These are phyloP conservation scores for Glareola pratincola DNA, from an alignment of 2,113 vertebrate species.

Conservation along the genomic window DNA sequence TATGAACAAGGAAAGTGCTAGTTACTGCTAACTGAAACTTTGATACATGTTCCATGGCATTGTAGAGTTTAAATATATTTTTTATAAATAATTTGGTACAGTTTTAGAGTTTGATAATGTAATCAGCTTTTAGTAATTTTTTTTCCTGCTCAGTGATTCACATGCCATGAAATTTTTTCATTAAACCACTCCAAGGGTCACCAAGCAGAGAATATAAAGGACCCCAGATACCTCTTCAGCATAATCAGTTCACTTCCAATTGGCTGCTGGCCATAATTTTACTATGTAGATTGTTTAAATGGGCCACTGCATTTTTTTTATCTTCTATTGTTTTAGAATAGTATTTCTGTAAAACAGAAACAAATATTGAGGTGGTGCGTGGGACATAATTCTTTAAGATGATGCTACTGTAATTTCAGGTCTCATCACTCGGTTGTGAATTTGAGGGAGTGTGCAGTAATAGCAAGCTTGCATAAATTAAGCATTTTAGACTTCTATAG, in stretches of 20 bases:
- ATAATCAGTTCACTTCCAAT: constrained; percentile 23
- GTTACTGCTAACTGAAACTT: neutral
- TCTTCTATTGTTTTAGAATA: constrained; percentile 41
- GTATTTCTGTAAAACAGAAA: constrained; percentile 53
- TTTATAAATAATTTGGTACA: neutral
- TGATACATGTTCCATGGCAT: neutral
- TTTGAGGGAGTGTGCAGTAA: neutral
- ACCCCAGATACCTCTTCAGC: constrained; percentile 40
- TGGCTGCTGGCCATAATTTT: constrained; percentile 37
- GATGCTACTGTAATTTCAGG: neutral
- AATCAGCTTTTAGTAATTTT: constrained; percentile 26
- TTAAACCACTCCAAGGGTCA: constrained; percentile 59
- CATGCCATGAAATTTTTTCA: constrained; percentile 60
- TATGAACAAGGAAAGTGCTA: neutral
- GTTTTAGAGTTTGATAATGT: constrained; percentile 40
- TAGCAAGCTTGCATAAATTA: neutral
- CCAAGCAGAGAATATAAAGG: constrained; percentile 36
- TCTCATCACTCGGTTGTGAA: neutral
- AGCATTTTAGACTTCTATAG: neutral
- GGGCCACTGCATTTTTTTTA: constrained; percentile 31
- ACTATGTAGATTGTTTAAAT: constrained; percentile 24
- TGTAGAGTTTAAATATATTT: neutral
- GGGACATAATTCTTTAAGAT: constrained; percentile 36
- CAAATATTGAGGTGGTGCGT: constrained; percentile 49
- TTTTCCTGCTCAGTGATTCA: constrained; percentile 15